Percentiles rank a stretch among this genome's conserved stretches.
phyloP scores from a whole-genome alignment of 2,888 invertebrate species.

The Zygogramma bicolorata region DNA sequence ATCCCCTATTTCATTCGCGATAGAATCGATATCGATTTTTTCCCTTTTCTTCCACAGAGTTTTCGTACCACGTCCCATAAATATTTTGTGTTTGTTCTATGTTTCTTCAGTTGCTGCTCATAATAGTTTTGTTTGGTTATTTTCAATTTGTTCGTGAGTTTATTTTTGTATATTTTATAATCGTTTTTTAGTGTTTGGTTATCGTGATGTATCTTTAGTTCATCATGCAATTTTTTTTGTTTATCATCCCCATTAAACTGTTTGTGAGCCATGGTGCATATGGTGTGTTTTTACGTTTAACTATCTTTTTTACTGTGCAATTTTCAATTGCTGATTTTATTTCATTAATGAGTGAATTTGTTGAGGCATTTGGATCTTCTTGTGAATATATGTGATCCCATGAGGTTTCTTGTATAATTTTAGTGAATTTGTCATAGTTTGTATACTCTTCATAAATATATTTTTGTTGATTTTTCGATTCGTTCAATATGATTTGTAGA shows the following conservation, averaged over 20 bases:
- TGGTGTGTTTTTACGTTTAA: too few species aligned
- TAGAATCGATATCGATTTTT: neutral
- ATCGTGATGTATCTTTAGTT: neutral
- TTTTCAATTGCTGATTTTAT: neutral
- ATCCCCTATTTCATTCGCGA: too few species aligned
- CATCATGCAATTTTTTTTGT: neutral
- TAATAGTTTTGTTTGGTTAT: neutral
- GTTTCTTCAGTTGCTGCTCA: neutral
- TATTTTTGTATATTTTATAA: neutral
- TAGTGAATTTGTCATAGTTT: neutral
- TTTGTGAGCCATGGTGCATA: too few species aligned
- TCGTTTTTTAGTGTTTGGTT: neutral
- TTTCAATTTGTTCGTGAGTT: neutral
- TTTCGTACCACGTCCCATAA: neutral
- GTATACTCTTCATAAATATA: too few species aligned
- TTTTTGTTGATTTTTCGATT: too few species aligned
- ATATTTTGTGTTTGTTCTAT: neutral
- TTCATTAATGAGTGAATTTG: neutral
- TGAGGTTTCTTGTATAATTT: neutral
- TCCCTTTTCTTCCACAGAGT: neutral
- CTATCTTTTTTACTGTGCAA: too few species aligned
- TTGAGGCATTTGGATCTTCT: slow-evolving; percentile 7
- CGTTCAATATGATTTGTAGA: too few species aligned
- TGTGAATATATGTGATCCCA: neutral
- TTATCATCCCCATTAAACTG: too few species aligned